Conservation (phyloP, 2,888 invertebrate species). For the Brachyptera risi region DNA sequence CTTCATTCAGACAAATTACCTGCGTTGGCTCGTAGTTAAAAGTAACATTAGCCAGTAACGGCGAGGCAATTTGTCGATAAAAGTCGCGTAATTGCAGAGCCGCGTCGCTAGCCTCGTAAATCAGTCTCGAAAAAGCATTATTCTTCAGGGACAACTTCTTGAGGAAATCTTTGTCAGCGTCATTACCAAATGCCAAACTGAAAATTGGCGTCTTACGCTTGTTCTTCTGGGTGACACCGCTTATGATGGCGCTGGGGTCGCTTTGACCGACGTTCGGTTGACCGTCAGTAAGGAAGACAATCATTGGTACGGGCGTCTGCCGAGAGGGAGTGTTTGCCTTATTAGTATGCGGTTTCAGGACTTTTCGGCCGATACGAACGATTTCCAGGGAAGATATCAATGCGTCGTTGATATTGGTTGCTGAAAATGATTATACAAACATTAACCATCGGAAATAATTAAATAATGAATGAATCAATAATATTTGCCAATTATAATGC, state of each 20-base stretch:
- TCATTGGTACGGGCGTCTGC: slow-evolving; percentile 49
- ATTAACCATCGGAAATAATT: background rate
- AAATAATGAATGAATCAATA: background rate
- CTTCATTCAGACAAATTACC: too few relatives aligned
- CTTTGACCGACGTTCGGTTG: slow-evolving; percentile 61
- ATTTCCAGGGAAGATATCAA: slow-evolving; percentile 53
- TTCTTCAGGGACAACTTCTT: slow-evolving; percentile 61
- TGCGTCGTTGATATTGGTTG: slow-evolving; percentile 66
- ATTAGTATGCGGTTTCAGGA: too few relatives aligned
- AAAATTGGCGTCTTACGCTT: slow-evolving; percentile 50
- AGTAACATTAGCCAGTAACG: slow-evolving; percentile 59
- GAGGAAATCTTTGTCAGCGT: slow-evolving; percentile 62
- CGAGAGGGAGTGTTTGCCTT: slow-evolving; percentile 44
- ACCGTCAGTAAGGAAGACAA: slow-evolving; percentile 64
- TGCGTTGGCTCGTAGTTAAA: slow-evolving; percentile 58
- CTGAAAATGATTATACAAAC: slow-evolving; percentile 40
- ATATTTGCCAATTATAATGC: background rate
- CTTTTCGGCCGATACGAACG: slow-evolving; percentile 39
- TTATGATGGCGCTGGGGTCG: slow-evolving; percentile 51
- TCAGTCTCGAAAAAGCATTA: slow-evolving; percentile 62
- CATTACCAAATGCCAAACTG: slow-evolving; percentile 66
- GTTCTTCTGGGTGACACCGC: slow-evolving; percentile 51
- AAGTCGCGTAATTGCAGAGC: slow-evolving; percentile 62
- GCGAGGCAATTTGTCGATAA: slow-evolving; percentile 65
- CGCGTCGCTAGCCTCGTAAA: slow-evolving; percentile 67